phyloP scores from a whole-genome alignment of 1,140 invertebrate species.

The Tenebrio molitor region DNA sequence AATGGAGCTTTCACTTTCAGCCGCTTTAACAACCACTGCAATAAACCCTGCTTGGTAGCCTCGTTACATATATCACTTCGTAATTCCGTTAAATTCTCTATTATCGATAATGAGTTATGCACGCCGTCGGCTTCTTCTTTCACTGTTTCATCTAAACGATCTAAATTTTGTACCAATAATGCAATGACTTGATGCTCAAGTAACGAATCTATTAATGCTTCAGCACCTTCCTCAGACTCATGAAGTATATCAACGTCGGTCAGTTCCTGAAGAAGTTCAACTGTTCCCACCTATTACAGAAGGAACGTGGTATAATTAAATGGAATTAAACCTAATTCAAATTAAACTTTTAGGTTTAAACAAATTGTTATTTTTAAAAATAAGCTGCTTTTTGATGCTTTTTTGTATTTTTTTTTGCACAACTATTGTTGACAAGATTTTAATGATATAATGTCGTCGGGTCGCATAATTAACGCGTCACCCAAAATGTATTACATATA shows the following conservation, averaged over 20 bases:
- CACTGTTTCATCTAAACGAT: conserved; percentile 92
- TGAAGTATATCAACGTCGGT: conserved; percentile 96
- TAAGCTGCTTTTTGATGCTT: too few relatives aligned
- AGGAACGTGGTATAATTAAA: too few relatives aligned
- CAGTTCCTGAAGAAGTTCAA: conserved; percentile 81
- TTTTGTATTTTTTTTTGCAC: too few relatives aligned
- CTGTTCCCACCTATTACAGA: conserved; percentile 61
- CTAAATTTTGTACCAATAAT: conserved; percentile 93
- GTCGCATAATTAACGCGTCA: too few relatives aligned
- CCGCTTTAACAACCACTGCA: conserved; percentile 94
- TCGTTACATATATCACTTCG: conserved; percentile 86
- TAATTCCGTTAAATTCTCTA: conserved; percentile 95
- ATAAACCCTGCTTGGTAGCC: conserved; percentile 89
- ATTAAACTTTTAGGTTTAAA: too few relatives aligned
- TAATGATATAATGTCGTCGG: too few relatives aligned
- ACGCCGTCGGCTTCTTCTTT: conserved; percentile 98
- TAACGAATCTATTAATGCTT: conserved; percentile 82
- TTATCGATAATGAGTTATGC: conserved; percentile 88
- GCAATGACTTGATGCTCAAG: conserved; percentile 92
- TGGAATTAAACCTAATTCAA: too few relatives aligned
- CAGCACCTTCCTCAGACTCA: conserved; percentile 88
- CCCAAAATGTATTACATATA: too few relatives aligned
- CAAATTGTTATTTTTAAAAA: too few relatives aligned
- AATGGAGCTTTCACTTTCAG: conserved; percentile 88
- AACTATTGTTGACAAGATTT: too few relatives aligned